Evolutionary conservation across 1,140 invertebrate genomes (phyloP).

Genomic region (Drosophila yakuba): DNA sequence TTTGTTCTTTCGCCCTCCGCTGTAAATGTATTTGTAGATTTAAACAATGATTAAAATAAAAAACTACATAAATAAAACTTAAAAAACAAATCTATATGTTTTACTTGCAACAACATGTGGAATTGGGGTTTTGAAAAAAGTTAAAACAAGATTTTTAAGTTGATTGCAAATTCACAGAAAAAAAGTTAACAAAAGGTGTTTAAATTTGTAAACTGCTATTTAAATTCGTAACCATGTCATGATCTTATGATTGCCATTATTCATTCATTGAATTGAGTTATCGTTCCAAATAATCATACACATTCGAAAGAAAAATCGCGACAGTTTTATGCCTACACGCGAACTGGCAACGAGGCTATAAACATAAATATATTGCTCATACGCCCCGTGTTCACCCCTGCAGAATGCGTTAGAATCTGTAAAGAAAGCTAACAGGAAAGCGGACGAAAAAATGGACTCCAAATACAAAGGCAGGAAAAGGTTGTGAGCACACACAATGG

Average conservation of each 20-base stretch:
- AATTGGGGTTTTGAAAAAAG: background rate
- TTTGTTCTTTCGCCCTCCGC: constrained; percentile 85
- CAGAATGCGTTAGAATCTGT: constrained; percentile 22
- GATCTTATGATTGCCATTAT: constrained; percentile 8
- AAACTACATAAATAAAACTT: constrained; percentile 84
- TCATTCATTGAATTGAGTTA: constrained; percentile 5
- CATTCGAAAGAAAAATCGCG: constrained; percentile 21
- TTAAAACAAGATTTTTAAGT: too few species aligned
- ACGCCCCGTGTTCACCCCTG: constrained; percentile 36
- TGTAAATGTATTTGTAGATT: constrained; percentile 85
- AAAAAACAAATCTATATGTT: constrained; percentile 50
- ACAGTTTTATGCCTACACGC: constrained; percentile 35
- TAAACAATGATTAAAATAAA: constrained; percentile 84
- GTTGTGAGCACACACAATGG: constrained; percentile 25
- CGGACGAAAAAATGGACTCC: constrained; percentile 20
- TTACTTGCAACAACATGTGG: background rate
- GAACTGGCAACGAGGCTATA: constrained; percentile 44
- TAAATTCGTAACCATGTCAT: background rate
- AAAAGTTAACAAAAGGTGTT: too few species aligned
- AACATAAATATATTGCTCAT: constrained; percentile 58
- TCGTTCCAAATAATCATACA: constrained; percentile 4
- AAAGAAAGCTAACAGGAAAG: constrained; percentile 47
- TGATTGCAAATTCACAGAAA: too few species aligned
- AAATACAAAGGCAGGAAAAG: constrained; percentile 31
- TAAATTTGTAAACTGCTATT: background rate